Evolutionary conservation across 2,113 vertebrate species (phyloP).

Genomic region (Dendropsophus ebraccatus): DNA sequence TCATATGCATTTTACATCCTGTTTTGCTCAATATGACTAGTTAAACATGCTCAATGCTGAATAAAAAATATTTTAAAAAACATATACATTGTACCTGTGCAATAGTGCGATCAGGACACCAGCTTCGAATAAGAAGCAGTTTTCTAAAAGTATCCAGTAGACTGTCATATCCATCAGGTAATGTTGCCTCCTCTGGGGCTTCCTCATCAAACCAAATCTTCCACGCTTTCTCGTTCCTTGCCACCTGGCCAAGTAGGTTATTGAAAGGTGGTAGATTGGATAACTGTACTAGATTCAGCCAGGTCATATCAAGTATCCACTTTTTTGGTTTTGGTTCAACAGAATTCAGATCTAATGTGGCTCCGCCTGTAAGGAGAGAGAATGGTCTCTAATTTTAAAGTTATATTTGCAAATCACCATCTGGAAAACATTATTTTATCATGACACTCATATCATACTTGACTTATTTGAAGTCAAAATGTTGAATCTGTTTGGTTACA

Average conservation of each 20-base stretch:
- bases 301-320: slow-evolving; percentile 84
- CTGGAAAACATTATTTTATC: not conserved
- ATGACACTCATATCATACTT: no score
- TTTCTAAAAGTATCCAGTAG: slow-evolving; percentile 78
- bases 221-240: slow-evolving; percentile 78
- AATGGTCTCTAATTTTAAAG: not conserved
- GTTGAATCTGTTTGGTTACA: no score
- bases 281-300: slow-evolving; percentile 84
- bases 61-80: not conserved
- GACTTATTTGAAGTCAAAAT: not conserved
- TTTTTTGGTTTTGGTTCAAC: slow-evolving; percentile 79
- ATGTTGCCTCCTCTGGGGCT: slow-evolving; percentile 73
- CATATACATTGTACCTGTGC: slow-evolving; percentile 79
- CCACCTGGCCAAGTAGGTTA: slow-evolving; percentile 75
- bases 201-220: slow-evolving; percentile 80
- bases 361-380: slow-evolving; percentile 74
- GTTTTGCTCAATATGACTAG: no score
- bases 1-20: no score
- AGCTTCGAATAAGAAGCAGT: slow-evolving; percentile 82
- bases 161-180: slow-evolving; percentile 79
- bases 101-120: slow-evolving; percentile 81
- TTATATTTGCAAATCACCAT: not conserved
- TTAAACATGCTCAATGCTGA: no score
- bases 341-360: slow-evolving; percentile 81
- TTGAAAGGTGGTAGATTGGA: slow-evolving; percentile 75